A percentile compares a stretch with the other conserved stretches of the same genome.
These are phyloP conservation scores for Hirtodrosophila duncani DNA, from an alignment of 2,888 invertebrate species.

Conservation along the genomic window DNA sequence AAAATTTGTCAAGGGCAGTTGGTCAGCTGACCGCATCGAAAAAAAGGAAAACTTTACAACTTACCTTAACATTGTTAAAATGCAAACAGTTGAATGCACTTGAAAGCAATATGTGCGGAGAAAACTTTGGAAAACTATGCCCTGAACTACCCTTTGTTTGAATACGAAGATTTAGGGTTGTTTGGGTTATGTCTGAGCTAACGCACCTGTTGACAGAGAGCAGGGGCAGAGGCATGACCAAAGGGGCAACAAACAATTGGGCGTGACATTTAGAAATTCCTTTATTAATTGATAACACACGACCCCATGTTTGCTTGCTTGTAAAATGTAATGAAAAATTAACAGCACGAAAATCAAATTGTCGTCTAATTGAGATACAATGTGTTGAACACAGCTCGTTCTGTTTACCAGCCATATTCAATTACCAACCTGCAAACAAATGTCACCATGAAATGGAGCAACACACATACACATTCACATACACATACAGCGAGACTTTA, in stretches of 20 bases:
- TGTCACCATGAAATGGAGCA: slow-evolving; percentile 37
- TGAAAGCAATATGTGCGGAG: neutral
- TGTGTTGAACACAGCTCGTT: slow-evolving; percentile 22
- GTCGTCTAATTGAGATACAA: slow-evolving; percentile 73
- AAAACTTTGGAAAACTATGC: neutral
- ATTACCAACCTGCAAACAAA: slow-evolving; percentile 53
- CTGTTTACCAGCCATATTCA: slow-evolving; percentile 49
- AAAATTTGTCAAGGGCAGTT: slow-evolving; percentile 62
- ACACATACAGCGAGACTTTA: slow-evolving; percentile 12
- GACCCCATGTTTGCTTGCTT: slow-evolving; percentile 40
- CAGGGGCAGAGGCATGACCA: slow-evolving; percentile 13
- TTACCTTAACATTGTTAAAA: slow-evolving; percentile 60
- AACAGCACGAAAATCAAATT: slow-evolving; percentile 72
- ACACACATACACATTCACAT: too few species aligned
- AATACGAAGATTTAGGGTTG: too few species aligned
- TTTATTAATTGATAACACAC: slow-evolving; percentile 68
- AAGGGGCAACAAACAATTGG: slow-evolving; percentile 23
- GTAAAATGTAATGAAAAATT: slow-evolving; percentile 67
- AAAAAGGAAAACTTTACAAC: slow-evolving; percentile 10
- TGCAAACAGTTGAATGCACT: slow-evolving; percentile 63
- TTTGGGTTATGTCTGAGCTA: neutral
- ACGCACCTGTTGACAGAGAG: slow-evolving; percentile 55
- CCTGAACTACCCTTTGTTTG: too few species aligned
- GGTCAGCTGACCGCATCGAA: slow-evolving; percentile 49
- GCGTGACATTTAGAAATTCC: slow-evolving; percentile 57